Base-by-base conservation (phyloP, 2,113 vertebrate genomes). In the Melanocharis versteri region DNA sequence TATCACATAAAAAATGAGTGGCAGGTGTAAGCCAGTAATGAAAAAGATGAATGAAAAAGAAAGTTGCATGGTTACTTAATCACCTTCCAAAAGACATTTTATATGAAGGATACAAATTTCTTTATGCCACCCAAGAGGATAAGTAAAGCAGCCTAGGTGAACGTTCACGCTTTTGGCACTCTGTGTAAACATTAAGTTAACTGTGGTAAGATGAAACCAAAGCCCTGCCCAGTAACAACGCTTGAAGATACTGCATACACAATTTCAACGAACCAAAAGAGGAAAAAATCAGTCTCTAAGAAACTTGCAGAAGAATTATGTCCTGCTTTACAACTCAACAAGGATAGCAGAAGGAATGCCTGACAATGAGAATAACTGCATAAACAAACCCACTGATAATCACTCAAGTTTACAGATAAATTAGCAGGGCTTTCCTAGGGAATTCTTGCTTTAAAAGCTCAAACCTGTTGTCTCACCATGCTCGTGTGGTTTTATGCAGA, bases 401-500 rank as follows among this genome's bases (percentile, higher is more conserved):
- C 58, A 84, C 40, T 37, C 54, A 44, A 44, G 14, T 83, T 93
- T 54, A 65, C 47, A 86, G 60, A 68, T 44, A 84, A 87, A 93
- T 60, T 27, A 78, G 39, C 47, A n/a, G 3, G 85, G 48, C 39
- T 57, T 93, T 84, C 61, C 64, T 23, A 70, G 31, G 31, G 70
- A 95, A 92, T 84, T 44, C 24, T 71, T 51, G 31, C 37, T 93
- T 56, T 5, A 4, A 53, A 92, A 80, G 45, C 50, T 85, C 35
- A 65, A 7, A 66, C 33, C 44, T 0, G 1, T 15, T 72, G 40
- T 22, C 62, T 51, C 35, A 53, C 14, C 30, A 24, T 6, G 22
- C 22, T n/a, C 0, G 0, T 15, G 50, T 31, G 18, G n/a, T 57
- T 83, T 88, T 37, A n/a, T 7, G 40, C n/a, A 75, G 51, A 35